Evolutionary conservation across 2,113 vertebrate genomes (phyloP).

Genomic region (Hymenochirus boettgeri): DNA sequence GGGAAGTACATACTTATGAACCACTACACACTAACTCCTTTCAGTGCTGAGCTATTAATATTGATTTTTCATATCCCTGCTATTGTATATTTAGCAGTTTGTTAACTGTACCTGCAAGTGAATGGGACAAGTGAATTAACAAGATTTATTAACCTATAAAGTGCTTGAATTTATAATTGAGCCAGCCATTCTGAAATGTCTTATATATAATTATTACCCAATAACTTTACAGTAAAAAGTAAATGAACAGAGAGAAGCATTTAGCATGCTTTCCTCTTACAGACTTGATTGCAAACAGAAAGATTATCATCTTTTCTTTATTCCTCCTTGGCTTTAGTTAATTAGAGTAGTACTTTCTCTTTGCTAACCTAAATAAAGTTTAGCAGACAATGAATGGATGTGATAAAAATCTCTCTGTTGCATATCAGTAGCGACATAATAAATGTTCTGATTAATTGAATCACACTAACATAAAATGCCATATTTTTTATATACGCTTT

Average conservation of each 20-base stretch:
- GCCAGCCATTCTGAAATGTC: slow-evolving; percentile 20
- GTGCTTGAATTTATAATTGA: slow-evolving; percentile 31
- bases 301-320: slow-evolving; percentile 11
- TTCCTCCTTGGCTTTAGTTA: slow-evolving; percentile 3
- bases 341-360: slow-evolving; percentile 9
- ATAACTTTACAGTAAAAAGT: slow-evolving; percentile 28
- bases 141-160: slow-evolving; percentile 42
- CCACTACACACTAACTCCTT: slow-evolving; percentile 17
- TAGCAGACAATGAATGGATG: neutral
- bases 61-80: slow-evolving; percentile 35
- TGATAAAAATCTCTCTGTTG: neutral
- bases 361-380: slow-evolving; percentile 10
- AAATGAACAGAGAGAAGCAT: slow-evolving; percentile 19
- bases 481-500: too few species aligned
- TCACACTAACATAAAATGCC: neutral
- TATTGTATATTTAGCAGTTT: slow-evolving; percentile 41
- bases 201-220: slow-evolving; percentile 31
- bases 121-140: slow-evolving; percentile 35
- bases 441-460: slow-evolving; percentile 40
- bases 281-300: slow-evolving; percentile 12
- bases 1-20: neutral
- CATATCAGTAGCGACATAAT: neutral
- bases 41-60: slow-evolving; percentile 34
- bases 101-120: slow-evolving; percentile 32
- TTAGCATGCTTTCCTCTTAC: slow-evolving; percentile 12